Evolutionary conservation across 1,140 invertebrate genomes (phyloP), one percentile per base, ranked within the genome.

Genomic region (Lordiphosa mommai): DNA sequence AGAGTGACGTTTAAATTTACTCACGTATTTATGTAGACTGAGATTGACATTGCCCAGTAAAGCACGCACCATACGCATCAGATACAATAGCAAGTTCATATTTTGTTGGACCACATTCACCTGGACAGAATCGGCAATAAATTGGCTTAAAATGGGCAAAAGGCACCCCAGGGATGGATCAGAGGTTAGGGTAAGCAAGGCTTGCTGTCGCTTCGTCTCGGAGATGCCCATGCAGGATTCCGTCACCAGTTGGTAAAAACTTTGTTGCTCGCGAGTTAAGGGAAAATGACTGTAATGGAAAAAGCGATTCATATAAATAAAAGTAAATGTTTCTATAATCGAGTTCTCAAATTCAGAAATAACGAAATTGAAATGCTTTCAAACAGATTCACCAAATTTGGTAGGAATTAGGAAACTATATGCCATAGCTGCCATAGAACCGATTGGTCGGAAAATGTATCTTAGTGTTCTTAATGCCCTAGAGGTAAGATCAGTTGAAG

Each of bases 31-130:
- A 3, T 44, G 2, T 1, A 74, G 52, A 9, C 37, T 37, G 6
- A 65, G 20, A 4, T 16, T 34, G 0, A 17, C 1, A 33, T 74
- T 74, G 3, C 1, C 6, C 7, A 74, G 23, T 8, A 74, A 7
- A 8, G 59, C 46, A 8, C 29, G 20, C 1, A 65, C 37, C 64
- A 74, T 65, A 0, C 71, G 71, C 71, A 74, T 44, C 23, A 65
- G 10, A 20, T 60, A 60, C 7, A 74, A 2, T 0, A 74, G 37
- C 1, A 52, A 5, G 9, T 33, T 0, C 1, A 69, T 12, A n/a
- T 65, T 64, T 8, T 44, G 14, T 10, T 57, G 13, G 2, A 8
- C 13, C 6, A 74, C 16, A 41, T 74, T 69, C 1, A 46, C 8
- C 0, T n/a, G 1, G 5, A 69, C 53, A 2, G 36, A 16, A 2